These are phyloP conservation scores for Leucoraja erinaceus DNA, from an alignment of 2,113 vertebrate genomes.

Conservation along the genomic window DNA sequence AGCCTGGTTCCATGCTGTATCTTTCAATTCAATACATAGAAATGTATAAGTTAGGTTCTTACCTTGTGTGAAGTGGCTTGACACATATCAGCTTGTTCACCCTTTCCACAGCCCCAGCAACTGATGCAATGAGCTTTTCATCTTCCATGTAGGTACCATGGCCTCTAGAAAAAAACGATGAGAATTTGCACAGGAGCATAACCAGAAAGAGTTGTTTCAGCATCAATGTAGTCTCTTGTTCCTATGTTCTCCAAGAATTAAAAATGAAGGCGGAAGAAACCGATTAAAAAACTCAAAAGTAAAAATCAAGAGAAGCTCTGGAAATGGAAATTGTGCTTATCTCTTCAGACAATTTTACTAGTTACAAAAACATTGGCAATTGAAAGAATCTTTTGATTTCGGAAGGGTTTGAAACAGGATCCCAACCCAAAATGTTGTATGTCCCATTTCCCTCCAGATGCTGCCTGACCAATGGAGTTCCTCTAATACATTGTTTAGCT, in stretches of 20 bases:
- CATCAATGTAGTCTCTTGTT: too few species aligned
- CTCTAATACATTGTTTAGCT: too few species aligned
- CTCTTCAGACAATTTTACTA: background rate
- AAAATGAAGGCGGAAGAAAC: too few species aligned
- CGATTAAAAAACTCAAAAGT: background rate
- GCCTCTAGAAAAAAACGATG: conserved; percentile 58
- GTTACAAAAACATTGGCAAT: background rate
- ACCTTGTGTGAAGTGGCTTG: conserved; percentile 79
- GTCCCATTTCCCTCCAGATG: too few species aligned
- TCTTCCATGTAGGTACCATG: conserved; percentile 94
- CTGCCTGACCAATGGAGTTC: too few species aligned
- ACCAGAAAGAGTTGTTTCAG: background rate
- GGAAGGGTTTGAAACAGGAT: too few species aligned
- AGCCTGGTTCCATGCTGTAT: too few species aligned
- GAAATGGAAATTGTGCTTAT: background rate
- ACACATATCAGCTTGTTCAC: conserved; percentile 95
- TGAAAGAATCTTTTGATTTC: background rate
- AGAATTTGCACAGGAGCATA: background rate
- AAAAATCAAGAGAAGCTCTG: background rate
- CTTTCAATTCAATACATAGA: background rate
- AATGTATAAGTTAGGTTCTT: background rate
- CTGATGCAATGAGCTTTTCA: conserved; percentile 85
- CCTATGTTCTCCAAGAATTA: background rate
- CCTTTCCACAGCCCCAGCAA: conserved; percentile 85
- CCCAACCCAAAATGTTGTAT: too few species aligned